These are phyloP conservation scores for Corythucha ciliata DNA, from an alignment of 2,888 invertebrate species.

Conservation along the genomic window DNA sequence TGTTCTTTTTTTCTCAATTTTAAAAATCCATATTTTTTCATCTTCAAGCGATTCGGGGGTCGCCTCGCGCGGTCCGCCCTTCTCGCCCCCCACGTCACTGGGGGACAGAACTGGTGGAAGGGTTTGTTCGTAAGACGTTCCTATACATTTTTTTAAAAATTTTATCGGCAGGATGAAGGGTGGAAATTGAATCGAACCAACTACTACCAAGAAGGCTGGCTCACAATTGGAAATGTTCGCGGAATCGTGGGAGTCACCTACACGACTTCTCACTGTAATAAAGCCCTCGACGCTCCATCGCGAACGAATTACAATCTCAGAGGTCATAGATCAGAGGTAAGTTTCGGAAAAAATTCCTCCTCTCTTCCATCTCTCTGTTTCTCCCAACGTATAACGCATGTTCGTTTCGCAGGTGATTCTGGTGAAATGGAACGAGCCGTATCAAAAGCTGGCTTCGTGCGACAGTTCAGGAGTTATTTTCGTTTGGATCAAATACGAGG, in stretches of 20 bases:
- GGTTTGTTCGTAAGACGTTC: too few species aligned
- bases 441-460: slow-evolving; percentile 94
- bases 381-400: neutral
- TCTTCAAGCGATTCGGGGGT: too few species aligned
- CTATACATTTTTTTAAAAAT: neutral
- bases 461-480: slow-evolving; percentile 97
- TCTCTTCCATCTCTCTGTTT: too few species aligned
- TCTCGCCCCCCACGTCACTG: too few species aligned
- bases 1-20: too few species aligned
- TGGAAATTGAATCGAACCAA: slow-evolving; percentile 92
- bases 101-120: too few species aligned
- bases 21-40: too few species aligned
- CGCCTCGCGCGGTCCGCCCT: too few species aligned
- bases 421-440: slow-evolving; percentile 97
- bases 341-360: too few species aligned
- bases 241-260: slow-evolving; percentile 94
- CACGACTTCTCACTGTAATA: slow-evolving; percentile 86
- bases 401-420: slow-evolving; percentile 62
- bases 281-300: slow-evolving; percentile 68
- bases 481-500: slow-evolving; percentile 99
- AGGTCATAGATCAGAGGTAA: slow-evolving; percentile 91
- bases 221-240: slow-evolving; percentile 88
- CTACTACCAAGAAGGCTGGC: slow-evolving; percentile 96
- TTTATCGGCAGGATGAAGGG: slow-evolving; percentile 66
- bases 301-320: slow-evolving; percentile 94